Conservation (phyloP, 2,113 vertebrate genomes). For the Panurus biarmicus region DNA sequence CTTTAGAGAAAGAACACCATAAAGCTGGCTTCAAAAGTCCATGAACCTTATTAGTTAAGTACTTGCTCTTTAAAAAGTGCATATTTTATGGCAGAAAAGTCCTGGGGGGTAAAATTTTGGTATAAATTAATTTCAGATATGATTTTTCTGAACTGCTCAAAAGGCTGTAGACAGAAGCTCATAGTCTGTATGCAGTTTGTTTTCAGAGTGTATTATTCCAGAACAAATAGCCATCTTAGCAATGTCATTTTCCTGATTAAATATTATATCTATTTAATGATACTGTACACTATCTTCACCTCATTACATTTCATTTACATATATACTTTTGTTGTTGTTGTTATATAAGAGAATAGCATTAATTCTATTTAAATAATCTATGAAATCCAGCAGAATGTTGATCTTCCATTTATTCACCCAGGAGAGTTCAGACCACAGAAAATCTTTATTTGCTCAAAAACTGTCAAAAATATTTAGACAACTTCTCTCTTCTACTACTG, state of each 20-base stretch:
- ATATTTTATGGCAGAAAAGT: neutral
- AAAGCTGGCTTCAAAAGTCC: constrained; percentile 25
- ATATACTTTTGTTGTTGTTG: neutral
- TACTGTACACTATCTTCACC: neutral
- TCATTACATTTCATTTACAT: neutral
- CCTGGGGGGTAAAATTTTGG: neutral
- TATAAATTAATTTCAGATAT: neutral
- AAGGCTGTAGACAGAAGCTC: neutral
- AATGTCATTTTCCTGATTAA: neutral
- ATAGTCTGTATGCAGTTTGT: neutral
- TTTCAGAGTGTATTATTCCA: neutral
- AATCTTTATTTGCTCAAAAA: neutral
- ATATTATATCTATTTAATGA: neutral
- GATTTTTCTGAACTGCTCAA: neutral
- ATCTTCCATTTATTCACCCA: neutral
- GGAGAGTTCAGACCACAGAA: neutral
- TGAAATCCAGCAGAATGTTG: neutral
- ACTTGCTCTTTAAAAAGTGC: constrained; percentile 14
- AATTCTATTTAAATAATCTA: neutral
- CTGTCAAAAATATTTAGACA: neutral
- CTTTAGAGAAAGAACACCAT: constrained; percentile 27
- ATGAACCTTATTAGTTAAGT: constrained; percentile 16
- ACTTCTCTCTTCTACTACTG: neutral
- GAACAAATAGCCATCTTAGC: neutral
- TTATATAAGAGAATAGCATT: neutral